Evolutionary conservation across 2,113 vertebrate species (phyloP).

Genomic region (Urocitellus parryii): DNA sequence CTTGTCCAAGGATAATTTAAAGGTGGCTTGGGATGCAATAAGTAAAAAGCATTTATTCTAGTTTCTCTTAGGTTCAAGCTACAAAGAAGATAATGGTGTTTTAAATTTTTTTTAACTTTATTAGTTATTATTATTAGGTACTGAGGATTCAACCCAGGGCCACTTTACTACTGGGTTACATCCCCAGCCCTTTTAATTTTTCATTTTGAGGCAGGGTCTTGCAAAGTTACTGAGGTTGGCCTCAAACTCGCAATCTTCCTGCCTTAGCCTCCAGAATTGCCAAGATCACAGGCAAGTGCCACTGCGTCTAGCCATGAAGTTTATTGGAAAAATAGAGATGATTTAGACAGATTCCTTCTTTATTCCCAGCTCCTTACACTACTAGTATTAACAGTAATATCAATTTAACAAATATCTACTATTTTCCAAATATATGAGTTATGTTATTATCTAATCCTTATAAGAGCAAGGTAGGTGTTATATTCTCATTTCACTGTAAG

Average conservation of each 20-base stretch:
- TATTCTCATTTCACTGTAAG: neutral
- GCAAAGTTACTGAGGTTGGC: no score
- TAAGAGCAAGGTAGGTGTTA: neutral
- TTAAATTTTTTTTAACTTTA: no score
- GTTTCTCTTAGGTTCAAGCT: neutral
- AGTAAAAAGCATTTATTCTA: neutral
- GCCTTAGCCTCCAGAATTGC: no score
- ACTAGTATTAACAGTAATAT: neutral
- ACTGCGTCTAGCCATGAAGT: neutral
- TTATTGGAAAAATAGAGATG: neutral
- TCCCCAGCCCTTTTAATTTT: no score
- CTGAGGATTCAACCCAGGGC: no score
- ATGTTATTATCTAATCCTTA: neutral
- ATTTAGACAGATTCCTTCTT: neutral
- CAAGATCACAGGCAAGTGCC: no score
- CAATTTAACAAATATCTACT: neutral
- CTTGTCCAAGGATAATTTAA: neutral
- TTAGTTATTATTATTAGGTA: no score
- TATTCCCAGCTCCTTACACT: neutral
- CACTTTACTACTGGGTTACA: no score
- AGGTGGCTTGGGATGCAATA: neutral
- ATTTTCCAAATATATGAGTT: neutral
- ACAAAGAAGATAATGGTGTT: neutral
- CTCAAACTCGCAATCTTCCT: no score
- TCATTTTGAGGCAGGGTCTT: no score